A percentile compares a stretch with the other conserved stretches of the same genome.
phyloP scores from a whole-genome alignment of 1,140 invertebrate species.

The Drosophila fuyamai region DNA sequence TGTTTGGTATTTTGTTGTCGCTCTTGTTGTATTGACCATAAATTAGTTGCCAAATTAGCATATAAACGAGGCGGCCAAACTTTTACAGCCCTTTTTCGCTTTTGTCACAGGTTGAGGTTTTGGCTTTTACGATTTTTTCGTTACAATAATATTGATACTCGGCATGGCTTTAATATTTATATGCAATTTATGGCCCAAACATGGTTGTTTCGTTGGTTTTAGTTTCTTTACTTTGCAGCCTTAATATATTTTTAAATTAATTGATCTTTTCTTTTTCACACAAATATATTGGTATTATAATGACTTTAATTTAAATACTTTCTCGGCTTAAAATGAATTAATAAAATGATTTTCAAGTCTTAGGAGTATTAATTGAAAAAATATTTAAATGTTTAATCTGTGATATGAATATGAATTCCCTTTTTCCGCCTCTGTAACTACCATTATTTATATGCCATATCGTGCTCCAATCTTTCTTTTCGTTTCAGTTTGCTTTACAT shows the following conservation, averaged over 20 bases:
- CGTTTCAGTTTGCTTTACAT: conserved; percentile 61
- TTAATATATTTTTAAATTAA: not conserved
- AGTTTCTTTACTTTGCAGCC: not conserved
- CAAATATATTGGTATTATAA: too few species aligned
- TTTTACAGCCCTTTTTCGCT: conserved; percentile 58
- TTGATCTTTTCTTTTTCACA: too few species aligned
- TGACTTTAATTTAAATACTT: too few species aligned
- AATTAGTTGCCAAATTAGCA: conserved; percentile 77
- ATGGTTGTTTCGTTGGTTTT: not conserved
- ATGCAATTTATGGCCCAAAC: conserved; percentile 20
- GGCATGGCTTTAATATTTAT: conserved; percentile 23
- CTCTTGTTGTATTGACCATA: conserved; percentile 79
- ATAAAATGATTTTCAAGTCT: too few species aligned
- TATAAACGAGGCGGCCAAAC: conserved; percentile 74
- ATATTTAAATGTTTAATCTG: too few species aligned
- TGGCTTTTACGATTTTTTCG: conserved; percentile 34
- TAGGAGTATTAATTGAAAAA: too few species aligned
- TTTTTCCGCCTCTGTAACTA: not conserved
- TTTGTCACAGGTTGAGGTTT: conserved; percentile 35
- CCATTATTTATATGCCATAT: not conserved
- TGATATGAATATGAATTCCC: not conserved
- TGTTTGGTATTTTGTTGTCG: conserved; percentile 72
- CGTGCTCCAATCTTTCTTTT: conserved; percentile 6
- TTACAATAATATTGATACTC: conserved; percentile 45
- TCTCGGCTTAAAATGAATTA: too few species aligned